A percentile compares a stretch with the other conserved stretches of the same genome.
These are phyloP conservation scores for Doris montereyensis DNA, from an alignment of 2,888 invertebrate genomes.

Conservation along the genomic window DNA sequence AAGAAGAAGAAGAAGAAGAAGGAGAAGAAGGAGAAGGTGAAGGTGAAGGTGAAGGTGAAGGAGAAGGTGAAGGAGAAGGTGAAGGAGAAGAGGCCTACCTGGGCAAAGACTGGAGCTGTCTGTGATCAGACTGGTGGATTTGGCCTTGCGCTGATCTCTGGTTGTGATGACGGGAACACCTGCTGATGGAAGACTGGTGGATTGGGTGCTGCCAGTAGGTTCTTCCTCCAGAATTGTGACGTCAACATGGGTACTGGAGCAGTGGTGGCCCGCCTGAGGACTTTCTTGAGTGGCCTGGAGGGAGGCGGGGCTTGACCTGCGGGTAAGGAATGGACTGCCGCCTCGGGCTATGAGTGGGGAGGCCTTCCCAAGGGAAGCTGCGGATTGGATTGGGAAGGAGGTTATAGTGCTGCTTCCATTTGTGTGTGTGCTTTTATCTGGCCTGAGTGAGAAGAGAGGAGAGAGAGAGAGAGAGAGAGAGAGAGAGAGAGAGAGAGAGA, in stretches of 20 bases:
- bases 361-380: not conserved
- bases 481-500: conserved; percentile 8
- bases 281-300: conserved; percentile 54
- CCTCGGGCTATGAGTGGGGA: too few relatives aligned
- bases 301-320: conserved; percentile 9
- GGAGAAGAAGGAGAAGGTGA: too few relatives aligned
- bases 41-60: too few relatives aligned
- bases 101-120: conserved; percentile 69
- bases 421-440: too few relatives aligned
- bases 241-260: conserved; percentile 50
- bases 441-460: not conserved
- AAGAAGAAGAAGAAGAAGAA: not conserved
- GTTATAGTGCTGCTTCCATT: too few relatives aligned
- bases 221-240: conserved; percentile 54
- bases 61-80: too few relatives aligned
- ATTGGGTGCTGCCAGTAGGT: not conserved
- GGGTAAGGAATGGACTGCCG: too few relatives aligned
- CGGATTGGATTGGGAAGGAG: too few relatives aligned
- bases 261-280: conserved; percentile 58
- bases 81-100: too few relatives aligned
- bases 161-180: conserved; percentile 28
- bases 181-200: not conserved
- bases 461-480: not conserved
- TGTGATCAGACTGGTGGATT: conserved; percentile 65
- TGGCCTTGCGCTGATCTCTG: conserved; percentile 39